Evolutionary conservation across 2,797 vertebrate species (phyloP), one percentile per base, ranked within the genome.

Genomic region (Nyctibius grandis): DNA sequence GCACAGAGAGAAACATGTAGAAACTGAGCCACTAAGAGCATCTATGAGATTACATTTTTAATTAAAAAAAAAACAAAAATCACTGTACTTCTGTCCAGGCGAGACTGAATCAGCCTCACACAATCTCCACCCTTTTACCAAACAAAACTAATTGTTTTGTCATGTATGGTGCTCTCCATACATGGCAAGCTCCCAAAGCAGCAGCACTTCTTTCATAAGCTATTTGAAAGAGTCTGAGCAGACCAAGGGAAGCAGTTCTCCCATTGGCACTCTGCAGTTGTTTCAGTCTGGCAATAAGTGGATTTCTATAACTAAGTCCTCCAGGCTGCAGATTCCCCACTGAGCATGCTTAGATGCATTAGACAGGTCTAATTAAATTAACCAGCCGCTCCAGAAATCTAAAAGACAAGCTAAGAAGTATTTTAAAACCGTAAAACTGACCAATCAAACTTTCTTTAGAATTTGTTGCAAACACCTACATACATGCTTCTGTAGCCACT

Each of bases 361-460:
- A 94, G 59, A 86, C 42, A 40, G 61, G 31, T 84, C 85, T 95
- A 73, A 93, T 92, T 89, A 91, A 91, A 95, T 96, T 90, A 94
- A 85, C 33, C 60, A 87, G 59, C 63, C 65, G 67, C 59, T 84
- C 47, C 59, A 94, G 40, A 93, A 86, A 65, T 11, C 65, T 76
- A 69, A 84, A 81, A 84, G n/a, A 70, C 44, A 86, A 95, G 33
- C 47, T 42, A 73, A 84, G 44, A 61, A 87, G 45, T 65, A 81
- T 61, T 93, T 47, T 1, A 28, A 70, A 91, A 70, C 16, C 56
- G 33, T 65, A 91, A 81, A 80, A 50, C 5, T 45, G 64, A 38
- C 45, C 38, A 31, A 28, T 12, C 4, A 20, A 88, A 67, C 42
- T 77, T 82, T 15, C 34, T 75, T 82, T 40, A 42, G 31, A 67